Evolutionary conservation across 2,888 invertebrate species (phyloP).

Genomic region (Mylabris sibirica): DNA sequence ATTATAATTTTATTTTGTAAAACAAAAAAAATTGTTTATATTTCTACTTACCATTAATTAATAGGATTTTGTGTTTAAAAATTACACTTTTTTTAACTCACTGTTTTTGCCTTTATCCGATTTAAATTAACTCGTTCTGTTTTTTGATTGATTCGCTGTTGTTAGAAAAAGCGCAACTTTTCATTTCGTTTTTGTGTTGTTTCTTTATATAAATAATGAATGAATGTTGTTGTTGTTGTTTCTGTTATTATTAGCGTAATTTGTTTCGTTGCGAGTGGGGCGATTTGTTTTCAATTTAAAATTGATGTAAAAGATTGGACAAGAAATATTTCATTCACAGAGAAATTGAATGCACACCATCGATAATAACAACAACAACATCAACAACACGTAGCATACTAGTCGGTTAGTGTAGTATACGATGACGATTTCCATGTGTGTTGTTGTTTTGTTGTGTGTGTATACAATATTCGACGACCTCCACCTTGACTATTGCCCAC

Average conservation of each 20-base stretch:
- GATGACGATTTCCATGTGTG: conserved; percentile 5
- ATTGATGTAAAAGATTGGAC: background rate
- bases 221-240: conserved; percentile 9
- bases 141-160: background rate
- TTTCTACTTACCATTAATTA: background rate
- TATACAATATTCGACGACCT: conserved; percentile 1
- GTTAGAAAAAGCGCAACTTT: conserved; percentile 11
- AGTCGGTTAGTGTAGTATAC: background rate
- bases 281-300: background rate
- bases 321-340: background rate
- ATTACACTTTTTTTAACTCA: background rate
- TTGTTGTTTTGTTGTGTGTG: background rate
- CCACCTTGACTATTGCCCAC: conserved; percentile 13
- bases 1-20: background rate
- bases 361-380: background rate
- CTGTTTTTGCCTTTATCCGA: background rate
- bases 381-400: background rate
- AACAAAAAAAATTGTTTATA: background rate
- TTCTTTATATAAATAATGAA: conserved; percentile 9
- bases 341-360: background rate
- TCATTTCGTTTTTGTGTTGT: conserved; percentile 15
- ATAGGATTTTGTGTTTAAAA: background rate
- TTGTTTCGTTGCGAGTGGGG: background rate
- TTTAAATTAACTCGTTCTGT: background rate
- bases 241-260: background rate